Percentiles rank a stretch among this genome's conserved stretches.
These are phyloP conservation scores for Lagocephalus sceleratus DNA, from an alignment of 2,797 vertebrate species.

Conservation along the genomic window DNA sequence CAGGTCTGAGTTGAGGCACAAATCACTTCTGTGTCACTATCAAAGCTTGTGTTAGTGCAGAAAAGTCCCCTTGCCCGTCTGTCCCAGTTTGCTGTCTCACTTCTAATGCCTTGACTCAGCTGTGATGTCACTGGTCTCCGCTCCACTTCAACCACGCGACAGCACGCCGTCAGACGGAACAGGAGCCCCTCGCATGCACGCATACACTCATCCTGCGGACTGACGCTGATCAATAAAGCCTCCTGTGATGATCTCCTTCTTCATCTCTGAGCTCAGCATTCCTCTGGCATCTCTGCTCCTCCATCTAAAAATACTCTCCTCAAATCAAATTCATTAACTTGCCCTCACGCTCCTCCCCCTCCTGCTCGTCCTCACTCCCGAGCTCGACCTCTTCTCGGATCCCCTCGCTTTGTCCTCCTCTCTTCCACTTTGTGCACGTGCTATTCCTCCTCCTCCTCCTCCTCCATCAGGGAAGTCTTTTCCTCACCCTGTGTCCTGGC, in stretches of 20 bases:
- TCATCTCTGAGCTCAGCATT: constrained; percentile 46
- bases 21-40: constrained; percentile 36
- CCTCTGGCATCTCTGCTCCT: constrained; percentile 48
- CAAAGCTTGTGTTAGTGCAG: constrained; percentile 43
- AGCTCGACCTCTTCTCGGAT: constrained; percentile 49
- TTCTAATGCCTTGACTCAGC: constrained; percentile 33
- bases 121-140: constrained; percentile 32
- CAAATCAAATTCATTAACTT: constrained; percentile 72
- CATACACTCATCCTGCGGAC: too few species aligned
- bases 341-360: constrained; percentile 55
- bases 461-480: constrained; percentile 35
- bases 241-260: constrained; percentile 1
- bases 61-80: constrained; percentile 29
- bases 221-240: background rate
- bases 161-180: constrained; percentile 38
- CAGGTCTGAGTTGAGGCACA: constrained; percentile 22
- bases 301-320: constrained; percentile 69
- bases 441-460: constrained; percentile 41
- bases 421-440: constrained; percentile 52
- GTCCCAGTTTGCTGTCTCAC: constrained; percentile 36
- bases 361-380: constrained; percentile 50
- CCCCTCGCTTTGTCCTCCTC: constrained; percentile 48
- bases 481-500: constrained; percentile 48
- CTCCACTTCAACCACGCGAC: constrained; percentile 23
- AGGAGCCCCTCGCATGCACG: constrained; percentile 27